Percentiles rank a stretch among this genome's conserved stretches.
Evolutionary conservation across 2,888 invertebrate genomes (phyloP).

Genomic region (Hypomecis atomaria): DNA sequence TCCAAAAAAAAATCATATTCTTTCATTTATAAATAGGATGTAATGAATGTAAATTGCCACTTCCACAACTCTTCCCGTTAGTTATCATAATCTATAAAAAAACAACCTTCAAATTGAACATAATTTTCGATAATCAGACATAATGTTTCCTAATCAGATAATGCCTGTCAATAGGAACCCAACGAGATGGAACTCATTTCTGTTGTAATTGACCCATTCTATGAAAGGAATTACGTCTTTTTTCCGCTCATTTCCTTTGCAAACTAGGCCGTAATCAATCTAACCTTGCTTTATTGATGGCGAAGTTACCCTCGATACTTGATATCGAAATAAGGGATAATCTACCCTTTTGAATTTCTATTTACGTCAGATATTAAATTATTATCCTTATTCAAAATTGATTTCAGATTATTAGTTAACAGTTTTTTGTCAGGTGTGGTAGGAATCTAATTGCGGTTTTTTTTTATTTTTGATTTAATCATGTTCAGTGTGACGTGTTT

Average conservation of each 20-base stretch:
- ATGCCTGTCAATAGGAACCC: conserved; percentile 42
- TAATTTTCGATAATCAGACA: background rate
- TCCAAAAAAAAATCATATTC: no score
- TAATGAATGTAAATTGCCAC: no score
- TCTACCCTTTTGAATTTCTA: background rate
- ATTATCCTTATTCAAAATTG: background rate
- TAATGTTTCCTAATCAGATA: conserved; percentile 29
- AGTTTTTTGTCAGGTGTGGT: no score
- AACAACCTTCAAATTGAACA: background rate
- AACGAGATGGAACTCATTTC: conserved; percentile 45
- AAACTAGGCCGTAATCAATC: conserved; percentile 52
- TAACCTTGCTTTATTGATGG: conserved; percentile 34
- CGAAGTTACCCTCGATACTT: conserved; percentile 26
- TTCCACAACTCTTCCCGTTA: no score
- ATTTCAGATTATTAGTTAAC: background rate
- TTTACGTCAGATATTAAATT: background rate
- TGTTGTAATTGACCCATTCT: conserved; percentile 54
- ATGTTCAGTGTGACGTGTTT: no score
- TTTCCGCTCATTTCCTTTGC: conserved; percentile 50
- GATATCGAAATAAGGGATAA: conserved; percentile 5
- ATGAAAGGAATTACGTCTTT: conserved; percentile 59
- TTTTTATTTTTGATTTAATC: no score
- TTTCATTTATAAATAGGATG: no score
- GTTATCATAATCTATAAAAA: no score
- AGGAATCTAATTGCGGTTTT: no score